Percentiles rank a stretch among this genome's conserved stretches.
These are phyloP conservation scores for Pyrrhosoma nymphula DNA, from an alignment of 2,888 invertebrate species.

Conservation along the genomic window DNA sequence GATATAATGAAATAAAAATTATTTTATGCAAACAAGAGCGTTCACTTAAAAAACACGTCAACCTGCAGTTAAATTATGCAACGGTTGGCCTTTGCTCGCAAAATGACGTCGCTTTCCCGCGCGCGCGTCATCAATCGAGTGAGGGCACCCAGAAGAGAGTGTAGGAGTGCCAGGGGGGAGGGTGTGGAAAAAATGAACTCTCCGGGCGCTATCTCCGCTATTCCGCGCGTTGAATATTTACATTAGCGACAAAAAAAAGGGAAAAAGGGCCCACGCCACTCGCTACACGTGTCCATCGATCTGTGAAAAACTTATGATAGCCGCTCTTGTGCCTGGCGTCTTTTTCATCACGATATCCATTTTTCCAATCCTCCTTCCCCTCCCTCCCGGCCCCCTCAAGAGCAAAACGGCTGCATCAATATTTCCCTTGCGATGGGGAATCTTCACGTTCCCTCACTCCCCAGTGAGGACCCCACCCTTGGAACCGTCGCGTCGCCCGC, in stretches of 20 bases:
- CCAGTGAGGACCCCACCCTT: background rate
- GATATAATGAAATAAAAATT: slow-evolving; percentile 1
- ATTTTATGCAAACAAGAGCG: background rate
- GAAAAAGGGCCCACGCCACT: background rate
- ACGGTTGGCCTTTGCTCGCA: background rate
- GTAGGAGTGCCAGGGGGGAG: too few species aligned
- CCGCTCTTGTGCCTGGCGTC: slow-evolving; percentile 33
- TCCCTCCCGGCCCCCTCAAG: background rate
- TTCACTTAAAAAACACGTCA: background rate
- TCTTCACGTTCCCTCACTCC: slow-evolving; percentile 4
- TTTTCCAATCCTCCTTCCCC: slow-evolving; percentile 27
- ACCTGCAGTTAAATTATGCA: background rate
- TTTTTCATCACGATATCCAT: slow-evolving; percentile 62
- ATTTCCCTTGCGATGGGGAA: slow-evolving; percentile 47
- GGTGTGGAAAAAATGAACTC: background rate
- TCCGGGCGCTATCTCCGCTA: slow-evolving; percentile 19
- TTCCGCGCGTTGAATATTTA: slow-evolving; percentile 44
- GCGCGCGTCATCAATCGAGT: slow-evolving; percentile 13
- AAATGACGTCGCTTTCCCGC: background rate
- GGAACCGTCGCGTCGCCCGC: background rate
- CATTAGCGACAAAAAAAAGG: slow-evolving; percentile 36
- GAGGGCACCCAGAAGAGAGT: background rate
- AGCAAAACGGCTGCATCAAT: slow-evolving; percentile 64
- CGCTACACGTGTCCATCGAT: slow-evolving; percentile 55
- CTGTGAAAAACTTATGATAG: slow-evolving; percentile 59